These are phyloP conservation scores for Jaculus jaculus DNA, from an alignment of 2,113 vertebrate genomes.

Conservation along the genomic window DNA sequence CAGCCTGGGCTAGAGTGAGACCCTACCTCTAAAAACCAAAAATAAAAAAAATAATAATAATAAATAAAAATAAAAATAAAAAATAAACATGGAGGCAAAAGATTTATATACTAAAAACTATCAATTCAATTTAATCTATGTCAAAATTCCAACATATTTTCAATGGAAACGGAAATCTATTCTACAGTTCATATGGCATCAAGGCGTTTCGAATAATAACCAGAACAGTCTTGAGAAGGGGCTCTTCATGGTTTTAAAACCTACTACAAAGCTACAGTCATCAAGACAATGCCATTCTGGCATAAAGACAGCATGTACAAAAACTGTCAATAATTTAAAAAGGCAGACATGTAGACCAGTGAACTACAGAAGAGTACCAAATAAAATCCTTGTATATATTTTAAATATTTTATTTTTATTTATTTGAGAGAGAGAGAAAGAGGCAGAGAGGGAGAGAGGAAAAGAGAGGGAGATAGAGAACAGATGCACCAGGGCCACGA, in stretches of 20 bases:
- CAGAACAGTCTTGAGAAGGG: not conserved
- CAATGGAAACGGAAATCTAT: not conserved
- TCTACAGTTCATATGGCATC: not conserved
- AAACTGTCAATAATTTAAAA: no score
- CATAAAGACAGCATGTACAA: not conserved
- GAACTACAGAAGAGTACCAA: not conserved
- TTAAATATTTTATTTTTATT: no score
- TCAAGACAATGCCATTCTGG: not conserved
- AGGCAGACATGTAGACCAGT: not conserved
- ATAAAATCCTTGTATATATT: not conserved
- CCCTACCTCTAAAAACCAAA: no score
- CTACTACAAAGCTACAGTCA: no score
- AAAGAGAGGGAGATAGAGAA: no score
- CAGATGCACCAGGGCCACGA: no score
- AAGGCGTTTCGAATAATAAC: not conserved
- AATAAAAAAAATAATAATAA: no score
- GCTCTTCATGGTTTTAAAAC: not conserved
- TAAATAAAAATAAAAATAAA: not conserved
- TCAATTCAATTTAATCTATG: not conserved
- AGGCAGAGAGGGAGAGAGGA: no score
- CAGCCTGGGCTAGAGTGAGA: no score
- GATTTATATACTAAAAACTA: not conserved
- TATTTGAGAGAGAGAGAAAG: no score
- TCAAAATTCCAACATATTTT: not conserved
- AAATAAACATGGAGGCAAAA: not conserved